These are phyloP conservation scores for Tiaroga cobitis DNA, from an alignment of 2,797 vertebrate species.

Conservation along the genomic window DNA sequence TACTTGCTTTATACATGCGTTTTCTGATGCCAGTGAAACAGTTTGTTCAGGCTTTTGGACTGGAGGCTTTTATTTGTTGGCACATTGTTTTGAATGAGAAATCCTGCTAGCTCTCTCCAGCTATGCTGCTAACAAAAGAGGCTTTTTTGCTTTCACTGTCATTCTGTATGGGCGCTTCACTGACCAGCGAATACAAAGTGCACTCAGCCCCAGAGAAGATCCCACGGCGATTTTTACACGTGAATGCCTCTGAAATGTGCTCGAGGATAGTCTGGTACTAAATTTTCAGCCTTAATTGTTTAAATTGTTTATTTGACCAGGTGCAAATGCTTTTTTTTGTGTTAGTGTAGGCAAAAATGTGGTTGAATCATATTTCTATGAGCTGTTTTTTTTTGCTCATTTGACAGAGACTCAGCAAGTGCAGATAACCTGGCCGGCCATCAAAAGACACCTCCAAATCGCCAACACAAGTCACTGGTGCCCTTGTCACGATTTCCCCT, in stretches of 20 bases:
- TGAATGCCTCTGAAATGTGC: neutral
- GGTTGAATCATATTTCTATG: neutral
- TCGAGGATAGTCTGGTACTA: neutral
- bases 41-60: neutral
- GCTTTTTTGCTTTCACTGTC: slow-evolving; percentile 43
- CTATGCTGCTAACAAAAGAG: slow-evolving; percentile 60
- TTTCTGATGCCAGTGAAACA: neutral
- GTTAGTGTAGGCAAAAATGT: neutral
- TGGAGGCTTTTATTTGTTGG: neutral
- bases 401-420: slow-evolving; percentile 89
- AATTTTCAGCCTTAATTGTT: neutral
- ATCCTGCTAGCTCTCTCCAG: slow-evolving; percentile 41
- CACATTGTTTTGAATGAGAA: slow-evolving; percentile 33
- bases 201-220: neutral
- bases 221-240: neutral
- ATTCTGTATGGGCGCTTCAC: slow-evolving; percentile 16
- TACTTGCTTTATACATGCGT: neutral
- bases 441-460: slow-evolving; percentile 85
- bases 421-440: slow-evolving; percentile 93
- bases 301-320: neutral
- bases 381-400: neutral
- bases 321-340: neutral
- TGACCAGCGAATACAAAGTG: neutral
- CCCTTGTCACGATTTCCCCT: slow-evolving; percentile 84
- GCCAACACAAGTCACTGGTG: slow-evolving; percentile 84